Conservation (phyloP, 2,797 vertebrate species). For the Hybognathus amarus region DNA sequence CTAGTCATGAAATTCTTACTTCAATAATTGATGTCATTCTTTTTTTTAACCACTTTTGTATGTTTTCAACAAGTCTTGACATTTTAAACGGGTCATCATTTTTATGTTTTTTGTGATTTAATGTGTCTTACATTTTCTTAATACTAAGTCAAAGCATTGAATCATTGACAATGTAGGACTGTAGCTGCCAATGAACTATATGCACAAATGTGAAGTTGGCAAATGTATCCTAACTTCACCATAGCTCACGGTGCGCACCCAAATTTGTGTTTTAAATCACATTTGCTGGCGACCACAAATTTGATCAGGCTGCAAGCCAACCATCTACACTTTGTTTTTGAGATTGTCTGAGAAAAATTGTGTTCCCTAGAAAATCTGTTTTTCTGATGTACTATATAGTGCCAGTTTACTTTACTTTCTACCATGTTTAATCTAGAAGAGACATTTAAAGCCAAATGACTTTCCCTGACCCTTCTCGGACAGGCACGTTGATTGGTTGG, state of each 20-base stretch:
- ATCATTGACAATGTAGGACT: slow-evolving; percentile 56
- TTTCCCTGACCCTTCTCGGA: slow-evolving; percentile 3
- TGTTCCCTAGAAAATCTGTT: slow-evolving; percentile 26
- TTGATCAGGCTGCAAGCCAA: slow-evolving; percentile 60
- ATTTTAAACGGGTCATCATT: slow-evolving; percentile 44
- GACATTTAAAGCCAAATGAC: slow-evolving; percentile 23
- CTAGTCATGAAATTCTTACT: slow-evolving; percentile 76
- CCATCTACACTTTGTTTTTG: slow-evolving; percentile 49
- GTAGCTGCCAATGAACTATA: slow-evolving; percentile 63
- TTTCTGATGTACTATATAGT: slow-evolving; percentile 23
- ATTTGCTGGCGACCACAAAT: slow-evolving; percentile 64
- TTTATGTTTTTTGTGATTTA: slow-evolving; percentile 37
- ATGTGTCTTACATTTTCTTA: slow-evolving; percentile 25
- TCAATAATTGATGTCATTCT: slow-evolving; percentile 73
- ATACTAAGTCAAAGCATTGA: slow-evolving; percentile 45
- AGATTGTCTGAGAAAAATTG: background rate
- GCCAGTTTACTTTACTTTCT: slow-evolving; percentile 24
- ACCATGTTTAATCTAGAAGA: slow-evolving; percentile 19
- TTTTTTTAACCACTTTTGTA: slow-evolving; percentile 63
- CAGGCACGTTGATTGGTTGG: slow-evolving; percentile 32
- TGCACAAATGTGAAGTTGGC: slow-evolving; percentile 61
- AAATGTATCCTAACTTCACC: slow-evolving; percentile 6
- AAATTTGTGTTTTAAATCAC: slow-evolving; percentile 13
- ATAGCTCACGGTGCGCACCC: slow-evolving; percentile 7
- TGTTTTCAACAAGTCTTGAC: slow-evolving; percentile 43